Evolutionary conservation across 2,797 vertebrate genomes (phyloP), one percentile per base, ranked within the genome.

Genomic region (Setipinna tenuifilis): DNA sequence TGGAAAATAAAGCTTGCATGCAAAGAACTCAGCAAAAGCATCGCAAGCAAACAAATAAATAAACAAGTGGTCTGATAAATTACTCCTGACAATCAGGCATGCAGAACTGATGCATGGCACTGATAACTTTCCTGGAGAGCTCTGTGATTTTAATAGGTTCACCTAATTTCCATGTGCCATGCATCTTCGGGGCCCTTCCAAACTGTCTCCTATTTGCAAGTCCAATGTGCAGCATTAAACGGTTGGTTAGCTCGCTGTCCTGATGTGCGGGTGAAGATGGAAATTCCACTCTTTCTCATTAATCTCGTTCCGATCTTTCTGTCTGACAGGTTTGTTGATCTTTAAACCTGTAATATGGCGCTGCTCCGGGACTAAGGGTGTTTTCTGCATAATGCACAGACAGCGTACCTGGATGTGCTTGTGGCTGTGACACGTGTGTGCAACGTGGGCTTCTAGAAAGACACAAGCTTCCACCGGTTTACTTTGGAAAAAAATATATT

Each of bases 171-270:
- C 82, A 50, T 62, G 88, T 86, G 82, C 78, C 87, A 88, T 86
- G 86, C 86, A 89, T 90, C 80, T 81, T 23, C 71, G 46, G 84
- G 62, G 57, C 87, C 82, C 78, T 61, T 75, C 65, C 85, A 71
- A 86, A 88, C 35, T 58, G 87, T 83, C 84, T 87, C 50, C 81
- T 89, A 90, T 93, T 93, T 91, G 87, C 89, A 91, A 92, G 90
- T 92, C 89, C 82, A 87, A 90, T 89, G 86, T 84, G 81, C 84
- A 58, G 57, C 85, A 89, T 92, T 89, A 92, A 92, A 89, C 58
- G 88, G 88, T 83, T 87, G 91, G 87, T 89, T 92, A 50, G 83
- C 75, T 75, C 23, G 75, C 88, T 80, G 88, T 88, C 86, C 89
- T 91, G 91, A 91, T 90, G 85, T n/a, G 71, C 54, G 82, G 81